Evolutionary conservation across 2,113 vertebrate genomes (phyloP).

Genomic region (Chaenogobius annularis): DNA sequence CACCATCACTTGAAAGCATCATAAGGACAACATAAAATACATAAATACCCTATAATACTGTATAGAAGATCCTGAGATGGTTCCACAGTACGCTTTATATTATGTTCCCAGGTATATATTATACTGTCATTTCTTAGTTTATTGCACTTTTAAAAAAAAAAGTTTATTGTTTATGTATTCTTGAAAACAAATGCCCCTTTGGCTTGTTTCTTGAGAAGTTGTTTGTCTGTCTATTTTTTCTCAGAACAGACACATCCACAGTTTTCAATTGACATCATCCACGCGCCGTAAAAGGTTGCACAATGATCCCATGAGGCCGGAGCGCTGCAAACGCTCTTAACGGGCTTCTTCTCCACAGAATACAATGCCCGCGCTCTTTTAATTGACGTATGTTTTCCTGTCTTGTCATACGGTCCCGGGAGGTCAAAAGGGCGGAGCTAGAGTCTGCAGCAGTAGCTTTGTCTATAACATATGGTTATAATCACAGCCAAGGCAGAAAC

Average conservation of each 20-base stretch:
- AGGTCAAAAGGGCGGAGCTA: slow-evolving; percentile 31
- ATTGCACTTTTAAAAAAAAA: too few species aligned
- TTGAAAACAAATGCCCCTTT: not conserved
- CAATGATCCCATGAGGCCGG: not conserved
- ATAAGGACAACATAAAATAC: too few species aligned
- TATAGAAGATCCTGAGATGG: too few species aligned
- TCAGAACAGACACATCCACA: not conserved
- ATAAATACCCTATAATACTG: too few species aligned
- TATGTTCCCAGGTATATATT: too few species aligned
- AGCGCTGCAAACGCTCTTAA: not conserved
- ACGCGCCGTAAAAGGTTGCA: not conserved
- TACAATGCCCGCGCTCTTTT: slow-evolving; percentile 8
- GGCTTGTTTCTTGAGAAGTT: not conserved
- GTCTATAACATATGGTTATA: not conserved
- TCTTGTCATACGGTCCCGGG: slow-evolving; percentile 36
- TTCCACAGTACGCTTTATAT: too few species aligned
- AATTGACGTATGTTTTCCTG: slow-evolving; percentile 35
- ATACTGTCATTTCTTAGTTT: too few species aligned
- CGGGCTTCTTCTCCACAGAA: not conserved
- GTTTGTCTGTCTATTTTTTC: not conserved
- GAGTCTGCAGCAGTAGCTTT: slow-evolving; percentile 26
- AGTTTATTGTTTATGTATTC: not conserved
- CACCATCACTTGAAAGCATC: not conserved
- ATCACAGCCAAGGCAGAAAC: not conserved
- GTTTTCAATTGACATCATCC: not conserved